These are phyloP conservation scores for Drosophila affinis DNA, from an alignment of 2,888 invertebrate genomes.

Conservation along the genomic window DNA sequence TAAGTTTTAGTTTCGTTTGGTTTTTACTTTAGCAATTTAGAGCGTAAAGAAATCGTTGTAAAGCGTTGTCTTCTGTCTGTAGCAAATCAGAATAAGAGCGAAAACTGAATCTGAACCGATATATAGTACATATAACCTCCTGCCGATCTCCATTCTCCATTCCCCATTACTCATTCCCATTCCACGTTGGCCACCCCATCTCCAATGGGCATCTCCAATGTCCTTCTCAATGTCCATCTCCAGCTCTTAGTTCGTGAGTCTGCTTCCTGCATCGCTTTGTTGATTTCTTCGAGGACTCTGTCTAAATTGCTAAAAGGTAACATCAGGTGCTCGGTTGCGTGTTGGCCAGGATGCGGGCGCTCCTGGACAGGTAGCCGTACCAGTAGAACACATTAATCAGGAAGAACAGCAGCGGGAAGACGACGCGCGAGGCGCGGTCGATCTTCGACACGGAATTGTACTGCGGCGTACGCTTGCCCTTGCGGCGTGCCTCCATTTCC, in stretches of 20 bases:
- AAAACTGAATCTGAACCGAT: constrained; percentile 60
- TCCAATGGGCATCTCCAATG: too few species aligned
- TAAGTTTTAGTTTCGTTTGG: constrained; percentile 42
- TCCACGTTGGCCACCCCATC: neutral
- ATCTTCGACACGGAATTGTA: constrained; percentile 93
- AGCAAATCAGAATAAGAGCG: constrained; percentile 72
- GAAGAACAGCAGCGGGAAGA: constrained; percentile 90
- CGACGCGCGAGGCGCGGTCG: constrained; percentile 89
- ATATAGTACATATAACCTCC: constrained; percentile 6
- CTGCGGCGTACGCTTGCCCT: constrained; percentile 85
- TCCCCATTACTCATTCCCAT: neutral
- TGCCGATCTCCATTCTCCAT: constrained; percentile 9
- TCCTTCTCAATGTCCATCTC: neutral
- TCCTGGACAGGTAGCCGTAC: constrained; percentile 89
- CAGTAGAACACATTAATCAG: constrained; percentile 92
- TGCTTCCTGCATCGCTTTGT: constrained; percentile 40
- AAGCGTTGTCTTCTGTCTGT: constrained; percentile 63
- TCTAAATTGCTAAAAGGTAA: constrained; percentile 84
- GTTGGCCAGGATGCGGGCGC: constrained; percentile 82
- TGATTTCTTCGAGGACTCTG: constrained; percentile 78
- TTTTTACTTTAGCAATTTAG: constrained; percentile 81
- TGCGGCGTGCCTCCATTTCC: constrained; percentile 81
- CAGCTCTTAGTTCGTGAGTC: constrained; percentile 28
- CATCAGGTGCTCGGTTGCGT: constrained; percentile 82
- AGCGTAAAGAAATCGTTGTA: constrained; percentile 76